Percentiles rank a stretch among this genome's conserved stretches.
These are phyloP conservation scores for Bryconaethiops microstoma DNA, from an alignment of 2,797 vertebrate genomes.

Conservation along the genomic window DNA sequence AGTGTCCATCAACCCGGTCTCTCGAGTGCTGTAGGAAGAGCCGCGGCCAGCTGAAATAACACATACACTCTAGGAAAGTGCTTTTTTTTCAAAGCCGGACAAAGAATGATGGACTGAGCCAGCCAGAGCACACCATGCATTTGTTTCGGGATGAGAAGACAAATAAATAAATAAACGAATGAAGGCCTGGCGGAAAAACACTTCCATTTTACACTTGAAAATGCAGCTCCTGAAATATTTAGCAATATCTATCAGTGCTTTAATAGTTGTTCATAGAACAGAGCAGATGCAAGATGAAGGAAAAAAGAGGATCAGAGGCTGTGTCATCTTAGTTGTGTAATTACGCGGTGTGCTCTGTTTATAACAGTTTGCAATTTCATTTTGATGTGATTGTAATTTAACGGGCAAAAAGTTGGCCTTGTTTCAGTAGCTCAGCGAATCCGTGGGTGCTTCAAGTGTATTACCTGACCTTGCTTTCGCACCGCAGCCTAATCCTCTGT, in stretches of 20 bases:
- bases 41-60: slow-evolving; percentile 76
- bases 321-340: neutral
- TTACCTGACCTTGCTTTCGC: slow-evolving; percentile 45
- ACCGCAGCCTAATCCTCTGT: slow-evolving; percentile 30
- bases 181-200: slow-evolving; percentile 77
- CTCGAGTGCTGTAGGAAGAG: slow-evolving; percentile 77
- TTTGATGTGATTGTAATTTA: neutral
- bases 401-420: slow-evolving; percentile 12
- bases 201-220: slow-evolving; percentile 76
- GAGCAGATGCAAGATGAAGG: neutral
- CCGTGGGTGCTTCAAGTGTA: slow-evolving; percentile 26
- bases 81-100: slow-evolving; percentile 78
- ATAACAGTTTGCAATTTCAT: neutral
- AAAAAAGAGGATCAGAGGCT: neutral
- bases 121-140: slow-evolving; percentile 76
- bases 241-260: slow-evolving; percentile 71
- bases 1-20: slow-evolving; percentile 82
- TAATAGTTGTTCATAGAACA: slow-evolving; percentile 1
- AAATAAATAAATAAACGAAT: slow-evolving; percentile 21
- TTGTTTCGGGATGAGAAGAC: slow-evolving; percentile 65
- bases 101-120: slow-evolving; percentile 77
- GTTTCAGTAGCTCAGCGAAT: slow-evolving; percentile 31
- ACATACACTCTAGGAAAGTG: slow-evolving; percentile 79
- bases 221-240: slow-evolving; percentile 77
- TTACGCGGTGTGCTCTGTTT: neutral